phyloP scores from a whole-genome alignment of 2,797 vertebrate species.

The Leontocebus nigricollis region DNA sequence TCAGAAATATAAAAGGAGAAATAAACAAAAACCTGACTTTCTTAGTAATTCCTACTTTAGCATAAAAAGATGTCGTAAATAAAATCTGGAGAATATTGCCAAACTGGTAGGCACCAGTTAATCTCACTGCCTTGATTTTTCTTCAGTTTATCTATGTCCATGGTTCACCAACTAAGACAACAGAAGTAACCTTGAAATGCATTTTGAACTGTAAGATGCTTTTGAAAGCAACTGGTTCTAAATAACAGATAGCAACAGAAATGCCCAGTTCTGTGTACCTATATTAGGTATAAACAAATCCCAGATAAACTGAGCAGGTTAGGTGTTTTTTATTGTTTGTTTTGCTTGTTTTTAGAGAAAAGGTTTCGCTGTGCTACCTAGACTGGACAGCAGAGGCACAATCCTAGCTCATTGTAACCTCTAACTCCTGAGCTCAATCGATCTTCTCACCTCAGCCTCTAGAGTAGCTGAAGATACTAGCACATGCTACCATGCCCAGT shows the following conservation, averaged over 20 bases:
- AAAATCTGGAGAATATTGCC: background rate
- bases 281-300: background rate
- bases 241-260: background rate
- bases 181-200: background rate
- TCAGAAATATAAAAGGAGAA: slow-evolving; percentile 27
- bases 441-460: background rate
- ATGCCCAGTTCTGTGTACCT: background rate
- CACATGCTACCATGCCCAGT: background rate
- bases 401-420: background rate
- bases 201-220: background rate
- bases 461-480: background rate
- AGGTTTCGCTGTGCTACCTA: background rate
- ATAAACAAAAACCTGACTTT: background rate
- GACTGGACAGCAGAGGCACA: background rate
- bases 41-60: background rate
- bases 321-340: background rate
- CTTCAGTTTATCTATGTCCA: background rate
- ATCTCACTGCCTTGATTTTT: background rate
- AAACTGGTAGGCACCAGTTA: background rate
- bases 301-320: background rate
- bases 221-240: background rate
- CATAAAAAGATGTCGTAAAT: slow-evolving; percentile 19
- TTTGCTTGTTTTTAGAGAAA: background rate
- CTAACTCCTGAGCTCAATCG: background rate
- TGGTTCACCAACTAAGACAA: background rate